Base-by-base conservation (phyloP, 2,797 vertebrate genomes). In the Parauchenoglanis punctatus region DNA sequence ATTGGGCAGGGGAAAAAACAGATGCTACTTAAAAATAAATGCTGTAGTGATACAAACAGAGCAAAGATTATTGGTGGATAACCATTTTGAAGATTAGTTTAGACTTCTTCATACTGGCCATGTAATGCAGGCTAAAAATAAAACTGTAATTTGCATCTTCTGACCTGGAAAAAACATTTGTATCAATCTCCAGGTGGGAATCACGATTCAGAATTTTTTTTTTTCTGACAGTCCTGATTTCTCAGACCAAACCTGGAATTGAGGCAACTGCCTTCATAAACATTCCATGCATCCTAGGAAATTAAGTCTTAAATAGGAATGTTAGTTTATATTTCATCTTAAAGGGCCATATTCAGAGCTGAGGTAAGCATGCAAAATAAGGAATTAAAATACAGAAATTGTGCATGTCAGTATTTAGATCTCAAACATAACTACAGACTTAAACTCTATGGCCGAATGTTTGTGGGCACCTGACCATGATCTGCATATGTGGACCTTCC, bases 181-280 rank as follows among this genome's bases (percentile, higher is more conserved):
- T 72, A 18, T 11, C 35, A 72, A 72, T 4, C 40, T 72, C 68
- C 40, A 44, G 7, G 68, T 72, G 18, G 68, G 5, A 40, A 23
- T 44, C 8, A 72, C 5, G 13, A 70, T 17, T 17, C n/a, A 31
- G n/a, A 18, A 40, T 70, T 70, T 70, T 40, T 18, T 18, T 70
- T 0, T 2, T 80, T 58, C 76, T 35, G 13, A 80, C 7, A 76
- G 73, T 0, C 5, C 25, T 56, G 40, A 78, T 56, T 56, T 54
- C n/a, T 77, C 75, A 28, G 17, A 18, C 73, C 25, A 3, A 52
- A n/a, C 25, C 49, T n/a, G 2, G 49, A 28, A 28, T 28, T 17
- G n/a, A 77, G 49, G n/a, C 75, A 76, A 2, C 35, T 52, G 49
- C 25, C 12, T 77, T 75, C 23, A 75, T 75, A 75, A 75, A 75